A percentile compares a stretch with the other conserved stretches of the same genome.
Evolutionary conservation across 2,888 invertebrate genomes (phyloP).

Genomic region (Mesochorus sp.): DNA sequence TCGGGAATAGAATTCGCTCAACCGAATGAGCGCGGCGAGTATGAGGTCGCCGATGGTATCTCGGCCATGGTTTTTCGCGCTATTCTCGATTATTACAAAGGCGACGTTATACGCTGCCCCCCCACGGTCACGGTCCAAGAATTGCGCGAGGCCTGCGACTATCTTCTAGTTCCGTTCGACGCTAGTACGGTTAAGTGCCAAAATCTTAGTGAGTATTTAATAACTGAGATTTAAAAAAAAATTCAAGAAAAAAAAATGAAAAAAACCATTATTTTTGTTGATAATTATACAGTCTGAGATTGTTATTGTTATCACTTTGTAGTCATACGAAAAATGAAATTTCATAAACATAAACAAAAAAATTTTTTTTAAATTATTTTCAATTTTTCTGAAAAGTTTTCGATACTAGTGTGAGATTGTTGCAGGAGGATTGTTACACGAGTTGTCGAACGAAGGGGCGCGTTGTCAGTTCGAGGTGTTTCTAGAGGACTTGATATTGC

Average conservation of each 20-base stretch:
- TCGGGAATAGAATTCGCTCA: constrained; percentile 95
- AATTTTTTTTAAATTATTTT: not conserved
- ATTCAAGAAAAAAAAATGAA: not conserved
- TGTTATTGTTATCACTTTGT: not conserved
- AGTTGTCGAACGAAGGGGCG: constrained; percentile 99
- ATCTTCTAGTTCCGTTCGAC: constrained; percentile 98
- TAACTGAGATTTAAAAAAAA: not conserved
- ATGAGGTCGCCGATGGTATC: constrained; percentile 98
- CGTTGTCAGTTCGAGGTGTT: constrained; percentile 98
- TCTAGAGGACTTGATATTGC: constrained; percentile 96
- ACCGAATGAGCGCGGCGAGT: constrained; percentile 98
- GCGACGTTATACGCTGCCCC: constrained; percentile 96
- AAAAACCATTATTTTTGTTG: too few relatives aligned
- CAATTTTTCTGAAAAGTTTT: not conserved
- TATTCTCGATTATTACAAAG: constrained; percentile 96
- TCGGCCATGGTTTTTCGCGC: constrained; percentile 97
- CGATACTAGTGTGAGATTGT: constrained; percentile 59
- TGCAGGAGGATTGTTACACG: constrained; percentile 95
- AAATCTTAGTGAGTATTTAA: constrained; percentile 90
- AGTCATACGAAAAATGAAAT: not conserved
- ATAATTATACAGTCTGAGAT: too few relatives aligned
- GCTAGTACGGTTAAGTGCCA: constrained; percentile 97
- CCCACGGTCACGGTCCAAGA: constrained; percentile 98
- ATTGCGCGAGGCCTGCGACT: constrained; percentile 98
- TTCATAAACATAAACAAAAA: not conserved